A percentile compares a stretch with the other conserved stretches of the same genome.
phyloP scores from a whole-genome alignment of 1,140 invertebrate species.

The Asobara japonica region DNA sequence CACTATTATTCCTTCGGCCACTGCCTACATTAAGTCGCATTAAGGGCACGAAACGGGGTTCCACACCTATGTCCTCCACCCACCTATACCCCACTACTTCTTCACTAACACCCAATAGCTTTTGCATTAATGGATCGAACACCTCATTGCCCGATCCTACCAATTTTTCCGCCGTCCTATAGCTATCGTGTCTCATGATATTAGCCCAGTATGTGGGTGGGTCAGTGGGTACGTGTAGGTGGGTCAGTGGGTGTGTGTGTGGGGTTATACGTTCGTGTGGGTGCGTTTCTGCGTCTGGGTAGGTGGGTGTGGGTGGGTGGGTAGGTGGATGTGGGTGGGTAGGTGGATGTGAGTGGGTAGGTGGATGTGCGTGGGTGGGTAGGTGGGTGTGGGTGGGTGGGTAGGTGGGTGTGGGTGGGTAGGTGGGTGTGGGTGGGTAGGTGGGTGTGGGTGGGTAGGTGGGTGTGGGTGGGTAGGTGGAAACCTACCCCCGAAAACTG shows the following conservation, averaged over 20 bases:
- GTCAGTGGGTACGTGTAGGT: background rate
- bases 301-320: too few species aligned
- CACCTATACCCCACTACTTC: background rate
- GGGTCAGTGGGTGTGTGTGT: background rate
- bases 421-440: too few species aligned
- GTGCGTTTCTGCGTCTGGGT: too few species aligned
- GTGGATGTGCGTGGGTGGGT: too few species aligned
- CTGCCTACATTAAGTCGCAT: constrained; percentile 60
- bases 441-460: too few species aligned
- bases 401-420: too few species aligned
- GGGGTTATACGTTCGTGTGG: too few species aligned
- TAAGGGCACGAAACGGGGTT: constrained; percentile 48
- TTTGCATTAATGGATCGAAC: constrained; percentile 27
- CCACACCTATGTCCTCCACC: background rate
- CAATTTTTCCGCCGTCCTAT: background rate
- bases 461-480: too few species aligned
- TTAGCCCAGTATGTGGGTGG: background rate
- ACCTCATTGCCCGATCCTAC: constrained; percentile 12
- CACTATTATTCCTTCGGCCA: constrained; percentile 58
- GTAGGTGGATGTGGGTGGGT: too few species aligned
- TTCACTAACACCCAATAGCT: constrained; percentile 1
- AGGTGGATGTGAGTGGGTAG: too few species aligned
- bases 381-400: too few species aligned
- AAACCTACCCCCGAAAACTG: too few species aligned
- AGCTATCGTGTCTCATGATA: background rate